Conservation (phyloP, 2,888 invertebrate species). For the Salticus scenicus region DNA sequence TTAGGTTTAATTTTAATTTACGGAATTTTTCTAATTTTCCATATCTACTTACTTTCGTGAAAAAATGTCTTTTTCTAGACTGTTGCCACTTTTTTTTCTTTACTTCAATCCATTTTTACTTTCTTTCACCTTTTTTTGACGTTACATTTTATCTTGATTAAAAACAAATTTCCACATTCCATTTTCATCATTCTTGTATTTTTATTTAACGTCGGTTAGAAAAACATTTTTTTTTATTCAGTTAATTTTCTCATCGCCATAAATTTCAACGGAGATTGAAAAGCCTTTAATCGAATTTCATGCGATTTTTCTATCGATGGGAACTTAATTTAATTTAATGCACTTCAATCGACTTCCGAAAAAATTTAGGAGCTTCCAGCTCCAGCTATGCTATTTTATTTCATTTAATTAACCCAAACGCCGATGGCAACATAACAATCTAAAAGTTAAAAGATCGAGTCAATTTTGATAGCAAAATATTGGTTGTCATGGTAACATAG, state of each 20-base stretch:
- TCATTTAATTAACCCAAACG: slow-evolving; percentile 3
- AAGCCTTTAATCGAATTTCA: neutral
- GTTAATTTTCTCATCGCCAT: neutral
- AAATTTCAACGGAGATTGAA: neutral
- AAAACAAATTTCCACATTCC: no score
- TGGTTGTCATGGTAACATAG: neutral
- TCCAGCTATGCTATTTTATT: neutral
- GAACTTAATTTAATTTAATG: neutral
- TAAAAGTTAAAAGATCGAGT: slow-evolving; percentile 4
- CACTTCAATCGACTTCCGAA: neutral
- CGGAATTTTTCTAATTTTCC: no score
- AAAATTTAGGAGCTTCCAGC: neutral
- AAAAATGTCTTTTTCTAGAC: no score
- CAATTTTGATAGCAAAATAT: neutral
- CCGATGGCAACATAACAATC: neutral
- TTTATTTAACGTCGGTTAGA: neutral
- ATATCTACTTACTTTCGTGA: no score
- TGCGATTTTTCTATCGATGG: neutral
- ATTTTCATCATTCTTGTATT: no score
- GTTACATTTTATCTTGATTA: no score
- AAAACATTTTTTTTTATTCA: neutral
- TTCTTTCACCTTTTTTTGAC: no score
- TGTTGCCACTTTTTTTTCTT: no score
- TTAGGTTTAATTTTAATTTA: no score
- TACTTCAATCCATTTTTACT: no score